phyloP scores from a whole-genome alignment of 1,140 invertebrate genomes.

The Dufourea novaeangliae region DNA sequence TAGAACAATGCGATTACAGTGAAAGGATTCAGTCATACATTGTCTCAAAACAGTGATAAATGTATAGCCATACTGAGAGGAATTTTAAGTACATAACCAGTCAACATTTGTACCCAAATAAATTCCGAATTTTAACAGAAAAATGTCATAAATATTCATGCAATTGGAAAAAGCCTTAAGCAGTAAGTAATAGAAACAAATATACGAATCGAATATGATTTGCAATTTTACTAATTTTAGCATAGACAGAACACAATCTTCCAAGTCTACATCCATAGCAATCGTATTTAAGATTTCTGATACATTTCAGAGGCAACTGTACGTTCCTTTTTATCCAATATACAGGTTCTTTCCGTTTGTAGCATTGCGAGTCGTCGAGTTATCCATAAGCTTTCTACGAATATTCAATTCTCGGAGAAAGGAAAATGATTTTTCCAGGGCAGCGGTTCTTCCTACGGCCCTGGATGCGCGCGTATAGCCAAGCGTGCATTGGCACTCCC shows the following conservation, averaged over 20 bases:
- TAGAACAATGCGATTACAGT: neutral
- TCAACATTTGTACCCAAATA: too few relatives aligned
- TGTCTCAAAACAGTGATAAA: neutral
- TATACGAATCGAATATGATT: neutral
- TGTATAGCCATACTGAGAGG: neutral
- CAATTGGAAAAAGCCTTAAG: neutral
- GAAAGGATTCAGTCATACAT: too few relatives aligned
- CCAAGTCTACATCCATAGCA: neutral
- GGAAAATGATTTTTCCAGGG: neutral
- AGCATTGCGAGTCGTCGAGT: neutral
- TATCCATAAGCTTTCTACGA: neutral
- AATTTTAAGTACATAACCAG: neutral
- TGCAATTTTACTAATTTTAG: neutral
- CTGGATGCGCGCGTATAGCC: slow-evolving; percentile 49
- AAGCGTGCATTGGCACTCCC: slow-evolving; percentile 62
- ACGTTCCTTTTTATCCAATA: too few relatives aligned
- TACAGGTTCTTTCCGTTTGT: neutral
- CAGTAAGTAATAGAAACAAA: too few relatives aligned
- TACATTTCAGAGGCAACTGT: too few relatives aligned
- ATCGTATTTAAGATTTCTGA: too few relatives aligned
- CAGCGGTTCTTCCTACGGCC: slow-evolving; percentile 40
- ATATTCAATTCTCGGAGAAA: neutral
- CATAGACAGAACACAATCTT: too few relatives aligned
- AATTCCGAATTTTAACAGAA: neutral
- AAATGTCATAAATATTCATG: neutral